A percentile compares a stretch with the other conserved stretches of the same genome.
Evolutionary conservation across 2,113 vertebrate species (phyloP).

Genomic region (Podarcis raffonei): DNA sequence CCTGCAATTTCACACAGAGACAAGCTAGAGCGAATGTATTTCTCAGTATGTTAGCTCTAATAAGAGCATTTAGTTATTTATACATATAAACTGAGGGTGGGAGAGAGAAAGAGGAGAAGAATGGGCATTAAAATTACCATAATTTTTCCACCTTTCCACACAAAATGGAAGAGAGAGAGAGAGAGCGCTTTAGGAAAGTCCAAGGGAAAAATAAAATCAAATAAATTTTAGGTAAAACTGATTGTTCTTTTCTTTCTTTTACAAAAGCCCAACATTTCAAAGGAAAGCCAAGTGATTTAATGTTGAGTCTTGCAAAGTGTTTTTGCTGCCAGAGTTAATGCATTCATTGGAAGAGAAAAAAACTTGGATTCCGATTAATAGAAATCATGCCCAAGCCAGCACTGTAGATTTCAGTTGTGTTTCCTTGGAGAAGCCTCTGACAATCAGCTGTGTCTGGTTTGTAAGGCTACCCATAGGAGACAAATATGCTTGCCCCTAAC

Average conservation of each 20-base stretch:
- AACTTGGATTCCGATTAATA: slow-evolving; percentile 14
- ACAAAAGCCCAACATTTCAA: slow-evolving; percentile 38
- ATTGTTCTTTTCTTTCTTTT: slow-evolving; percentile 7
- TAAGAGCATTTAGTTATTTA: slow-evolving; percentile 67
- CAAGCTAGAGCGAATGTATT: slow-evolving; percentile 35
- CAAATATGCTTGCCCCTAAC: neutral
- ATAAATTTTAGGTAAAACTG: slow-evolving; percentile 33
- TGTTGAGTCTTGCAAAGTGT: slow-evolving; percentile 47
- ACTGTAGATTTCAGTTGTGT: neutral
- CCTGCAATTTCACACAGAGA: slow-evolving; percentile 47
- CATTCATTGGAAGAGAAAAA: slow-evolving; percentile 11
- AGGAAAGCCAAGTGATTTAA: slow-evolving; percentile 33
- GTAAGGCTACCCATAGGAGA: neutral
- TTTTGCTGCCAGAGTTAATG: slow-evolving; percentile 1
- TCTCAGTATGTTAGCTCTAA: slow-evolving; percentile 62
- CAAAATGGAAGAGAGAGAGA: slow-evolving; percentile 7
- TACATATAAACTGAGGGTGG: slow-evolving; percentile 55
- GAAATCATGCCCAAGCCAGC: neutral
- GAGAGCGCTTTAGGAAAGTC: slow-evolving; percentile 31
- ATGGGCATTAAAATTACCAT: slow-evolving; percentile 66
- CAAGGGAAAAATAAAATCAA: slow-evolving; percentile 3
- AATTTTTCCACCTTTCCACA: slow-evolving; percentile 60
- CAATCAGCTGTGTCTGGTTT: neutral
- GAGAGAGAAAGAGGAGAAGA: neutral
- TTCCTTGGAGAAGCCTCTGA: neutral